These are phyloP conservation scores for Cnemophilus loriae DNA, from an alignment of 2,113 vertebrate species.

Conservation along the genomic window DNA sequence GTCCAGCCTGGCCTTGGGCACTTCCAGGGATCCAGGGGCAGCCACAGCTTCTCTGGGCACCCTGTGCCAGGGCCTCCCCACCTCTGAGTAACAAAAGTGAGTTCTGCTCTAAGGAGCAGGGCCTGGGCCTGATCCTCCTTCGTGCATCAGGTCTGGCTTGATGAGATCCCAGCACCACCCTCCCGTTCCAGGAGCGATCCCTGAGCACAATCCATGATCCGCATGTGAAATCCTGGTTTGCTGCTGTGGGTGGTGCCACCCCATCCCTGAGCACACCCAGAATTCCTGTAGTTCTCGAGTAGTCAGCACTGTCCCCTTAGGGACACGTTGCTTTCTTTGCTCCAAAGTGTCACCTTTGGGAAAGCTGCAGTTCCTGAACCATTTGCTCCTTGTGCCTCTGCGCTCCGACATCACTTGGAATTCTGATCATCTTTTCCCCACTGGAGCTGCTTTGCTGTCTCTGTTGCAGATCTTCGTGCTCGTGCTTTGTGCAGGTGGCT, in stretches of 20 bases:
- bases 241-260: background rate
- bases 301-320: background rate
- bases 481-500: conserved; percentile 1
- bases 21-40: background rate
- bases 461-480: background rate
- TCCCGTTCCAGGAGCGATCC: background rate
- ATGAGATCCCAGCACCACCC: background rate
- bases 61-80: background rate
- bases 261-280: background rate
- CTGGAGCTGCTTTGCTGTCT: background rate
- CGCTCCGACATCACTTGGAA: background rate
- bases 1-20: background rate
- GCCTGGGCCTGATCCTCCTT: background rate
- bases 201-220: background rate
- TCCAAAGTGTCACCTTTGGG: background rate
- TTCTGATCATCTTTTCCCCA: background rate
- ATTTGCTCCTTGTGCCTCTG: background rate
- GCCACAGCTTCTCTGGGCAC: background rate
- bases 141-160: rapidly evolving
- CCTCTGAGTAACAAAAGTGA: background rate
- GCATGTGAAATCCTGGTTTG: background rate
- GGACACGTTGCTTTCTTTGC: background rate
- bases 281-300: background rate
- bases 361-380: background rate
- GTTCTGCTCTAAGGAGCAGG: background rate